phyloP scores from a whole-genome alignment of 2,888 invertebrate species.

The Polymixis lichenea region DNA sequence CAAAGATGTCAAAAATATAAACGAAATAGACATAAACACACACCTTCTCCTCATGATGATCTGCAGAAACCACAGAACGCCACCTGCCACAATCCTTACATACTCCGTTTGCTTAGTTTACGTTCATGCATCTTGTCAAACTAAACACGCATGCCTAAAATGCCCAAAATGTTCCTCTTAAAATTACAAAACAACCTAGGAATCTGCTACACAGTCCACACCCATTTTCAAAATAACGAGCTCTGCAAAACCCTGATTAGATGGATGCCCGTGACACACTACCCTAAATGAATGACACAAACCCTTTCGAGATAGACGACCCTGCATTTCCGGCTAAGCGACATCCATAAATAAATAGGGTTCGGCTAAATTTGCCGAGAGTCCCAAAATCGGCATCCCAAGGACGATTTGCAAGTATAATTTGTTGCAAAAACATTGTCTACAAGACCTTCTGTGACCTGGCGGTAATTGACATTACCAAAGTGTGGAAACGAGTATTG shows the following conservation, averaged over 20 bases:
- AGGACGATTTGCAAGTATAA: slow-evolving; percentile 52
- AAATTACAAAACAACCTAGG: background rate
- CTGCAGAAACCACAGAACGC: background rate
- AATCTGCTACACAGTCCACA: background rate
- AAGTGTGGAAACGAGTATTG: slow-evolving; percentile 19
- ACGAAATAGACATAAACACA: background rate
- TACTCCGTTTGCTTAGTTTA: background rate
- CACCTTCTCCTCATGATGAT: background rate
- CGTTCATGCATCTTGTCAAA: background rate
- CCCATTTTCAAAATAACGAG: slow-evolving; percentile 30
- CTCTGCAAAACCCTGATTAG: slow-evolving; percentile 38
- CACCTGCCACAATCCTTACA: background rate
- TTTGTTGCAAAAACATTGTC: slow-evolving; percentile 37
- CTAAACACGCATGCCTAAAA: background rate
- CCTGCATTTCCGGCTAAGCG: slow-evolving; percentile 47
- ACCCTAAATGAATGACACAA: slow-evolving; percentile 42
- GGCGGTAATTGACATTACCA: slow-evolving; percentile 13
- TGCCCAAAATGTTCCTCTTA: background rate
- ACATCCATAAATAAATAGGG: slow-evolving; percentile 55
- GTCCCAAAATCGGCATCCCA: slow-evolving; percentile 2
- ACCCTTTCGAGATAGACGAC: slow-evolving; percentile 47
- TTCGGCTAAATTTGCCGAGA: slow-evolving; percentile 25
- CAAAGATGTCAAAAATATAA: background rate
- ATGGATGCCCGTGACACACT: slow-evolving; percentile 36
- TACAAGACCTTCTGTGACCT: slow-evolving; percentile 14